phyloP scores from a whole-genome alignment of 2,113 vertebrate genomes.

The Deroptyus accipitrinus region DNA sequence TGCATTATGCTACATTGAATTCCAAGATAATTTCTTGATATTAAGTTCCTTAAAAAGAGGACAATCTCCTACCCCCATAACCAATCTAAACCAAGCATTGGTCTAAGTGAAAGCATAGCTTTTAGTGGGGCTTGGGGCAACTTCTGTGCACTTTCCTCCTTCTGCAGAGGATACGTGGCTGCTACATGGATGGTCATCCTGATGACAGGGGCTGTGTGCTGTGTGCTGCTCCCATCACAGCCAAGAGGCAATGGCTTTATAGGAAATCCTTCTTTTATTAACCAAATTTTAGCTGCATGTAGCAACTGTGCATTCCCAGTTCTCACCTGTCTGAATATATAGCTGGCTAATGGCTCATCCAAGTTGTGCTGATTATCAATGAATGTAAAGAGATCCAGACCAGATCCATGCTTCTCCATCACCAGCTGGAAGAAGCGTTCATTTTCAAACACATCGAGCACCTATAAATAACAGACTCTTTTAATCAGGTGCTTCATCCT shows the following conservation, averaged over 20 bases:
- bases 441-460: conserved; percentile 92
- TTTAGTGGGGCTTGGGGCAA: neutral
- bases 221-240: neutral
- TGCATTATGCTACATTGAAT: neutral
- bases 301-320: neutral
- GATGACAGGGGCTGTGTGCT: too few species aligned
- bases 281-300: neutral
- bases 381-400: conserved; percentile 93
- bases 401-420: conserved; percentile 93
- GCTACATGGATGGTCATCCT: accelerated
- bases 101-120: neutral
- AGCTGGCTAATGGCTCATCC: conserved; percentile 90
- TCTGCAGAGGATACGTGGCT: neutral
- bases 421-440: conserved; percentile 91
- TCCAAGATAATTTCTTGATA: neutral
- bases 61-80: neutral
- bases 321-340: conserved; percentile 92
- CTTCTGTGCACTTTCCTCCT: neutral
- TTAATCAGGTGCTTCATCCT: neutral
- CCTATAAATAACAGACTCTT: conserved; percentile 62
- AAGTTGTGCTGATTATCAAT: conserved; percentile 88
- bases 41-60: neutral
- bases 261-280: neutral
- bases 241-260: neutral
- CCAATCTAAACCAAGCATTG: neutral